phyloP scores from a whole-genome alignment of 1,140 invertebrate species.

The Cotesia glomerata region DNA sequence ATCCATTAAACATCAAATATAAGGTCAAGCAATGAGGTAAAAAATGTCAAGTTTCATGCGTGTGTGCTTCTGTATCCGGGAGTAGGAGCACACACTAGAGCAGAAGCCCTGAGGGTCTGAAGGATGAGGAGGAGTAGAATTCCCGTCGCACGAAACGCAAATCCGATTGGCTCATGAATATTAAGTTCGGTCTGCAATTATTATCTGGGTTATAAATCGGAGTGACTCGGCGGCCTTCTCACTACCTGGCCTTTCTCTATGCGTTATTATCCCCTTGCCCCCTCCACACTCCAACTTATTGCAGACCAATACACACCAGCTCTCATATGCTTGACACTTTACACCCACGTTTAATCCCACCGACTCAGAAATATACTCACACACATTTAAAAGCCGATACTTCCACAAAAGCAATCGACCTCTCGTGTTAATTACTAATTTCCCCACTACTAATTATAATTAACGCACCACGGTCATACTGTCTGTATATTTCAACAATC shows the following conservation, averaged over 20 bases:
- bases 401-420: conserved; percentile 53
- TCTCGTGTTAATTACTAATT: conserved; percentile 63
- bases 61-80: conserved; percentile 13
- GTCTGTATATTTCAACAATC: neutral
- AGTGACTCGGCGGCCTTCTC: conserved; percentile 51
- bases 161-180: conserved; percentile 66
- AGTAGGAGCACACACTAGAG: neutral
- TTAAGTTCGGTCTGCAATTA: conserved; percentile 64
- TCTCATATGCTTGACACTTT: no score
- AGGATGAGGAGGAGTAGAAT: neutral
- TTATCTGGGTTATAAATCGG: conserved; percentile 65
- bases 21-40: no score
- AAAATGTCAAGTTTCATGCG: neutral
- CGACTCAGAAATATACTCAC: neutral
- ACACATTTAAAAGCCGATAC: conserved; percentile 30
- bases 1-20: no score
- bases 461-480: conserved; percentile 55
- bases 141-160: conserved; percentile 59
- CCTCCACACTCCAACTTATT: conserved; percentile 27
- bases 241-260: conserved; percentile 46
- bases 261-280: conserved; percentile 40
- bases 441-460: conserved; percentile 63
- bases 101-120: conserved; percentile 11
- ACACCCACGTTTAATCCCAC: neutral
- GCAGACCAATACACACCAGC: neutral